phyloP scores from a whole-genome alignment of 2,797 vertebrate species.

The Melanotaenia maccullochi region DNA sequence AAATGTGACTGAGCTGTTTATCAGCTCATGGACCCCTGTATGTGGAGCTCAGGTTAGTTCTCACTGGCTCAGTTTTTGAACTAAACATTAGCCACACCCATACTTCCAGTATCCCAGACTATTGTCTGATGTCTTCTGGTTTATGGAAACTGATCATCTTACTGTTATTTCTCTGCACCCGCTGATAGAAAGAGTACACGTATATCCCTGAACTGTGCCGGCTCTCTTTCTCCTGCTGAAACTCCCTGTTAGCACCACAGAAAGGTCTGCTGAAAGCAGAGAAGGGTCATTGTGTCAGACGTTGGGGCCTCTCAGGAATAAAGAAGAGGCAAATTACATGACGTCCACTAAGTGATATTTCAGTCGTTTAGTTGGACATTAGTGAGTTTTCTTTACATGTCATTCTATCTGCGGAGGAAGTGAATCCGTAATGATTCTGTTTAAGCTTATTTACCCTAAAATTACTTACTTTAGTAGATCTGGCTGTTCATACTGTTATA shows the following conservation, averaged over 20 bases:
- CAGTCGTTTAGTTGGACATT: too few relatives aligned
- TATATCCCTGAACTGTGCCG: neutral
- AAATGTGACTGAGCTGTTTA: too few relatives aligned
- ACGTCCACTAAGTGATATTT: neutral
- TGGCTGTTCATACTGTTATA: too few relatives aligned
- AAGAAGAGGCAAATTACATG: constrained; percentile 53
- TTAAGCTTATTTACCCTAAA: too few relatives aligned
- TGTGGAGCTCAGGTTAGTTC: too few relatives aligned
- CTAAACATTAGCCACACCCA: too few relatives aligned
- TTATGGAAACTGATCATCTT: neutral
- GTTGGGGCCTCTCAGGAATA: constrained; percentile 27
- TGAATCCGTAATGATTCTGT: too few relatives aligned
- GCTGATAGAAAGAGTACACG: neutral
- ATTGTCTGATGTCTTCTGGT: neutral
- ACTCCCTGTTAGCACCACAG: neutral
- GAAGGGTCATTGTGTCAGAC: constrained; percentile 17
- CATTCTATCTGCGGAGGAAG: too few relatives aligned
- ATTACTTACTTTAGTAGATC: too few relatives aligned
- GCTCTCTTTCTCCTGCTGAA: neutral
- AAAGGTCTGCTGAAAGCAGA: neutral
- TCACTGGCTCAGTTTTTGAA: too few relatives aligned
- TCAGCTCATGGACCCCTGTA: too few relatives aligned
- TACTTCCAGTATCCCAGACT: neutral
- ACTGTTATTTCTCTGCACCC: neutral
- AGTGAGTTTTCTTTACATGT: too few relatives aligned